Evolutionary conservation across 1,140 invertebrate genomes (phyloP).

Genomic region (Eufriesea mexicana): DNA sequence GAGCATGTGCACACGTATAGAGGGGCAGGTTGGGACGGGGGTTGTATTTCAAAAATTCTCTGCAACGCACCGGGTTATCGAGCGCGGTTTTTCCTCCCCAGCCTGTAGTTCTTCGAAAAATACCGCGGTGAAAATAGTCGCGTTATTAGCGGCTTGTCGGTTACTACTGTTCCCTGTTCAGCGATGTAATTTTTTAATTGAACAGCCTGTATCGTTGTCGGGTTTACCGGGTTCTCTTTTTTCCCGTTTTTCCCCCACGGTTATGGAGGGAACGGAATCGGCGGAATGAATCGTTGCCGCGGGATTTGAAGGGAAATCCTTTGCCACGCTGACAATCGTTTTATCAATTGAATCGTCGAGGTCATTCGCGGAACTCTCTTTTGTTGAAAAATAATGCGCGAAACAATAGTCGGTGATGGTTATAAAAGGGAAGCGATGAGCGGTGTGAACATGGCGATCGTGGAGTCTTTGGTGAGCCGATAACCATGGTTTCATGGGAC

Average conservation of each 20-base stretch:
- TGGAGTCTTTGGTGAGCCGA: not conserved
- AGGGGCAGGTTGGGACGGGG: constrained; percentile 18
- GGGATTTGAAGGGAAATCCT: not conserved
- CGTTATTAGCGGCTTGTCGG: constrained; percentile 42
- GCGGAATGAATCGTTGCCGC: not conserved
- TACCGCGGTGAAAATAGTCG: constrained; percentile 25
- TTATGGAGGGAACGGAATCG: too few relatives aligned
- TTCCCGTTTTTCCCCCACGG: not conserved
- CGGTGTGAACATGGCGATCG: not conserved
- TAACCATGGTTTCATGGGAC: not conserved
- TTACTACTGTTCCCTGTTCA: not conserved
- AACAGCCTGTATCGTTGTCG: not conserved
- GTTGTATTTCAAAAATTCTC: constrained; percentile 64
- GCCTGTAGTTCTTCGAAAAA: constrained; percentile 13
- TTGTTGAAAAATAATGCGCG: not conserved
- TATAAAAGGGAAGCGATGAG: not conserved
- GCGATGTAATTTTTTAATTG: constrained; percentile 20
- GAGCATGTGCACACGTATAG: constrained; percentile 6
- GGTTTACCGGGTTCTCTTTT: not conserved
- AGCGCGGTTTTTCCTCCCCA: constrained; percentile 19
- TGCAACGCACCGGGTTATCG: constrained; percentile 11
- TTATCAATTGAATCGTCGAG: not conserved
- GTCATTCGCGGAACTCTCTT: too few relatives aligned
- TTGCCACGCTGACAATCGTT: not conserved
- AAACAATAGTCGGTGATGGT: not conserved